Conservation (phyloP, 2,113 vertebrate genomes). For the Sinocyclocheilus anophthalmus region DNA sequence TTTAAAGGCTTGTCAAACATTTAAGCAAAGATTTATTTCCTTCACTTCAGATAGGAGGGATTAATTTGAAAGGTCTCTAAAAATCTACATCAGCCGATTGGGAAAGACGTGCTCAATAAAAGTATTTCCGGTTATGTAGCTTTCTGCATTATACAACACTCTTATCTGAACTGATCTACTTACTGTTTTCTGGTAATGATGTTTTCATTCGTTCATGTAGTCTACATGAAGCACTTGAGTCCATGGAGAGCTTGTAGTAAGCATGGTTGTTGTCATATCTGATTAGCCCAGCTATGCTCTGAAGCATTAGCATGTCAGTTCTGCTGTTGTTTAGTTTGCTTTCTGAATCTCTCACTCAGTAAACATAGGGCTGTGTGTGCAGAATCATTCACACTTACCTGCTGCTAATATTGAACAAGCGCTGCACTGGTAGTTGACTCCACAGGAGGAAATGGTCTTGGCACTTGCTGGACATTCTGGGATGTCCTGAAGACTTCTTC, state of each 20-base stretch:
- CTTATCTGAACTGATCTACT: conserved; percentile 1
- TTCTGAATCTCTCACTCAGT: background rate
- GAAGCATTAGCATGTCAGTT: conserved; percentile 8
- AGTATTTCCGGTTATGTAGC: background rate
- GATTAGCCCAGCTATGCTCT: background rate
- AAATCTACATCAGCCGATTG: conserved; percentile 7
- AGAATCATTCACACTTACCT: too few relatives aligned
- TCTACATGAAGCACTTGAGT: conserved; percentile 5
- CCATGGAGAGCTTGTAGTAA: conserved; percentile 1
- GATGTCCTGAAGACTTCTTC: too few relatives aligned
- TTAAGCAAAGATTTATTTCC: conserved; percentile 33
- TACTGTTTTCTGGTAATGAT: background rate
- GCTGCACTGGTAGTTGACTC: too few relatives aligned
- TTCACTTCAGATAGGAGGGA: conserved; percentile 12
- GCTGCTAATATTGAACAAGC: too few relatives aligned
- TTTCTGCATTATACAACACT: background rate
- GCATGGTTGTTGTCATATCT: background rate
- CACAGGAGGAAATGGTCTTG: too few relatives aligned
- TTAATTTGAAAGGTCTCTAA: conserved; percentile 21
- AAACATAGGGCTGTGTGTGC: too few relatives aligned
- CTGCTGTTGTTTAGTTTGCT: background rate
- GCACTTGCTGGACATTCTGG: too few relatives aligned
- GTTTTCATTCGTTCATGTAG: background rate
- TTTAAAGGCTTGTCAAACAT: conserved; percentile 25
- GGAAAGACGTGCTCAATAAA: background rate